Base-by-base conservation (phyloP, 2,797 vertebrate genomes). In the Columba guinea region DNA sequence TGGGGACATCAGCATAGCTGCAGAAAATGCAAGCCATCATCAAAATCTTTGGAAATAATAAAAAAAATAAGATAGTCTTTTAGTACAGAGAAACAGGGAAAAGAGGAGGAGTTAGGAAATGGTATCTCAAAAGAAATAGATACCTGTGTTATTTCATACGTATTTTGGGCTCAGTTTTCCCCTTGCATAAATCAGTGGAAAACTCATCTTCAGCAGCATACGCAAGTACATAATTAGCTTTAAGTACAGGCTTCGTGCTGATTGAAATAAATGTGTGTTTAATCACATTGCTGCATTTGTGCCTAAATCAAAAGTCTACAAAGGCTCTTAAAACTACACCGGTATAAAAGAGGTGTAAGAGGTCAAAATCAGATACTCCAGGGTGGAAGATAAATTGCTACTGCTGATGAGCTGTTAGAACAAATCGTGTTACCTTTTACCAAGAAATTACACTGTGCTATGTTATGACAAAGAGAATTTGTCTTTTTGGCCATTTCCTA, bases 181-280 rank as follows among this genome's bases (percentile, higher is more conserved):
- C 26, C 15, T 80, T 85, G 34, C 53, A 78, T 83, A 71, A 77
- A 91, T 83, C 82, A 87, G 32, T 21, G 35, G 68, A 75, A 91
- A 95, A 94, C 23, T 68, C 23, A 91, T 75, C 83, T 81, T 92
- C 69, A 84, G 65, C 46, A 74, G 69, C 84, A 62, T 64, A 76
- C 87, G 49, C 73, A 95, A 93, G 58, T 74, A 75, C 19, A 35
- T 89, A 95, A 95, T 93, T 90, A 95, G 13, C 78, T 95, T 59
- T 80, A 89, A 95, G 82, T 92, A 82, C 73, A 75, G 69, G 51
- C 76, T 88, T 93, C 73, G 78, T 85, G 64, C 75, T 95, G 89
- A 67, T 60, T 89, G 49, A 87, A 76, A 80, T 80, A 64, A 76
- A 30, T 26, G 22, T 63, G 34, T 62, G 30, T 55, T 89, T 83